Evolutionary conservation across 2,797 vertebrate species (phyloP), one percentile per base, ranked within the genome.

Genomic region (Chelidonichthys spinosus): DNA sequence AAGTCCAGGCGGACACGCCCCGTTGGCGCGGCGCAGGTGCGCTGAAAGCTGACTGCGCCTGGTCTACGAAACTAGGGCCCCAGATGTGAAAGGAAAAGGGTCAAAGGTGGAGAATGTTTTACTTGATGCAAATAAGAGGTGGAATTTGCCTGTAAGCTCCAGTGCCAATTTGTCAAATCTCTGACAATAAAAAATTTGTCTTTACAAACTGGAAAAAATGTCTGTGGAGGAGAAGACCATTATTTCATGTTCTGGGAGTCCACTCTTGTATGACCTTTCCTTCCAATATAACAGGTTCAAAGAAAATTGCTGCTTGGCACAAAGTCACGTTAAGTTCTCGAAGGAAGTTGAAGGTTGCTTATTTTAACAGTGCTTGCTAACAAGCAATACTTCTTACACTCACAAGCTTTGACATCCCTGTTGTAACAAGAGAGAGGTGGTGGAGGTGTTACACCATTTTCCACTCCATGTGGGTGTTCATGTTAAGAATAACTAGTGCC

Each of bases 281-380:
- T 18, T 62, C 33, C 17, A 73, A 69, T 55, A 69, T 62, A 15
- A 39, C 44, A 77, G 11, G 8, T 62, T 66, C 14, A 69, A 49
- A 65, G 43, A 53, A 44, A 69, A 69, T 14, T 39, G 43, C 39
- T 42, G 14, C 47, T 63, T 33, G 40, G 47, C 40, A 70, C 39
- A 56, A 65, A 66, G 33, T 62, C 61, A 3, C 0, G 1, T 17
- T n/a, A 71, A 42, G 33, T 52, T 69, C 39, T 32, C n/a, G 4
- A 17, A 58, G 8, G 15, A 60, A 72, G 36, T 11, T 5, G n/a
- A 47, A 14, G 52, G 55, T 39, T 74, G 2, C 33, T 5, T 67
- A 40, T 63, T 79, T 53, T 61, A 39, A 70, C 44, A 63, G 63
- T 64, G 15, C 39, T 17, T 43, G 53, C 14, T 76, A 52, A 68